These are phyloP conservation scores for Siphlonurus alternatus DNA, from an alignment of 2,888 invertebrate genomes.

Conservation along the genomic window DNA sequence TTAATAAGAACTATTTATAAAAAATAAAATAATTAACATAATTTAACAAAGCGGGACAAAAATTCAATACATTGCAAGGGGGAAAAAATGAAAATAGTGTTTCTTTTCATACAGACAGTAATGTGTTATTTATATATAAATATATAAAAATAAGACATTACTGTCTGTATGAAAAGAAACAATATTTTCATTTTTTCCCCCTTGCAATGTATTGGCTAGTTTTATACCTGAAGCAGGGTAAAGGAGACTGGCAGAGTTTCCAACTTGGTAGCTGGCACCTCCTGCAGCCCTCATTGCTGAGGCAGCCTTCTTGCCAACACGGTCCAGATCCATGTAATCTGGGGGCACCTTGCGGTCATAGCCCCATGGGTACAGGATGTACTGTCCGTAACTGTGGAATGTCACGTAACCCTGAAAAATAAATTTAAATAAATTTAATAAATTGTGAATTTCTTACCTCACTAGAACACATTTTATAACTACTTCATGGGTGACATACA, in stretches of 20 bases:
- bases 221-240: constrained; percentile 37
- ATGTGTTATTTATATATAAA: too few relatives aligned
- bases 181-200: neutral
- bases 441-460: too few relatives aligned
- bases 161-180: neutral
- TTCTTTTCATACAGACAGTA: neutral
- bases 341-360: constrained; percentile 40
- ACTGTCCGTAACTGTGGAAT: constrained; percentile 76
- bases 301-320: constrained; percentile 50
- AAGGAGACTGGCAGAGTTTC: constrained; percentile 57
- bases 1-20: too few relatives aligned
- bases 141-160: too few relatives aligned
- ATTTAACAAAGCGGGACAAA: too few relatives aligned
- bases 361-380: constrained; percentile 75
- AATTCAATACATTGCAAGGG: too few relatives aligned
- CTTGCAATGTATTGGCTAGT: neutral
- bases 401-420: constrained; percentile 51
- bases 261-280: constrained; percentile 51
- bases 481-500: too few relatives aligned
- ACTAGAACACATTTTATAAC: too few relatives aligned
- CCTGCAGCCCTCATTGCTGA: constrained; percentile 39
- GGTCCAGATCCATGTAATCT: constrained; percentile 49
- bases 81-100: neutral
- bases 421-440: too few relatives aligned
- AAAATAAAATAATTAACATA: too few relatives aligned